phyloP scores from a whole-genome alignment of 2,797 vertebrate species.

The Pipistrellus nathusii region DNA sequence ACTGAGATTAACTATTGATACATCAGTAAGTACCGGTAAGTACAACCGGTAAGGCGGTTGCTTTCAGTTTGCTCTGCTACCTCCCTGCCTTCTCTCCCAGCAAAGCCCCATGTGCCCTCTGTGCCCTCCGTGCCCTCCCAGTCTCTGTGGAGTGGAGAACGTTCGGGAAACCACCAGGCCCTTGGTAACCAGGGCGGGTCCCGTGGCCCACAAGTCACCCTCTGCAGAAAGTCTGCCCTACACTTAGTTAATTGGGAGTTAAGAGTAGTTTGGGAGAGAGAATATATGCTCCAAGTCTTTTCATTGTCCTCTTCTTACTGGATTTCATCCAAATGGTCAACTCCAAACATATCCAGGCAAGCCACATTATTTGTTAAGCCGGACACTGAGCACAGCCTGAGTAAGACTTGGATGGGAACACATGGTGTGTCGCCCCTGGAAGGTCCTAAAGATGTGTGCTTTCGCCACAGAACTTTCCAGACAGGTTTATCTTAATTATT shows the following conservation, averaged over 20 bases:
- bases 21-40: neutral
- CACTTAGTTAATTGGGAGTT: slow-evolving; percentile 24
- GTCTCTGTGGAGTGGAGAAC: neutral
- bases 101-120: neutral
- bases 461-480: slow-evolving; percentile 10
- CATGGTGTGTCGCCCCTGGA: neutral
- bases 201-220: neutral
- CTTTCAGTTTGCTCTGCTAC: neutral
- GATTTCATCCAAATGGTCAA: slow-evolving; percentile 60
- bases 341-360: slow-evolving; percentile 65
- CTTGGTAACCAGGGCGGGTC: neutral
- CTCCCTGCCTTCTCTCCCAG: neutral
- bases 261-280: neutral
- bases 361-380: slow-evolving; percentile 75
- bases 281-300: slow-evolving; percentile 61
- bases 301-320: slow-evolving; percentile 57
- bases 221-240: neutral
- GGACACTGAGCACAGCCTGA: slow-evolving; percentile 5
- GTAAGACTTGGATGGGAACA: neutral
- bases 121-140: neutral
- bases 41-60: neutral
- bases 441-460: slow-evolving; percentile 20
- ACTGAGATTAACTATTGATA: neutral
- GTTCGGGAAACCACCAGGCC: neutral
- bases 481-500: slow-evolving; percentile 36